Evolutionary conservation across 2,797 vertebrate species (phyloP).

Genomic region (Pangasius larnaudii): DNA sequence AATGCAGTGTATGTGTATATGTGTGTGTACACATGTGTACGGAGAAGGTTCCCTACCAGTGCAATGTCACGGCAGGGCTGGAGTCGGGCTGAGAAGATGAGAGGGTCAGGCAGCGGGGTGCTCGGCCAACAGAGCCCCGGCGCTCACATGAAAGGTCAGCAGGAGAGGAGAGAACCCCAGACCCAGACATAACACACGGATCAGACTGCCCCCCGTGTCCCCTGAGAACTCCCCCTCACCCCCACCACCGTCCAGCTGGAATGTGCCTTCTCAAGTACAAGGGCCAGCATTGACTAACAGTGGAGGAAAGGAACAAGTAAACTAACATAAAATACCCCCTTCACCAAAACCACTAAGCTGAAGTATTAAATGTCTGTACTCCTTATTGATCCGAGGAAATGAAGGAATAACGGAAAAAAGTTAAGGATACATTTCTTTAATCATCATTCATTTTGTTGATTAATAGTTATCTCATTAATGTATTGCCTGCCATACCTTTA

Average conservation of each 20-base stretch:
- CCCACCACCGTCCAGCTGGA: conserved; percentile 77
- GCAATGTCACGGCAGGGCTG: conserved; percentile 58
- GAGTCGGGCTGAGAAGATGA: conserved; percentile 56
- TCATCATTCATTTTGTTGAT: conserved; percentile 38
- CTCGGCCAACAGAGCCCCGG: conserved; percentile 51
- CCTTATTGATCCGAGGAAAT: neutral
- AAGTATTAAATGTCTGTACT: neutral
- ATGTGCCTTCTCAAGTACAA: conserved; percentile 79
- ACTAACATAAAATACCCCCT: conserved; percentile 49
- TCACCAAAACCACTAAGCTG: conserved; percentile 11
- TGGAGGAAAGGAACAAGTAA: conserved; percentile 63
- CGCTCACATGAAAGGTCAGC: conserved; percentile 63
- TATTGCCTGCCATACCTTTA: conserved; percentile 5
- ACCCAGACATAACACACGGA: conserved; percentile 84
- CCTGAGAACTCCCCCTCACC: conserved; percentile 66
- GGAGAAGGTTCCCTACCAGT: conserved; percentile 45
- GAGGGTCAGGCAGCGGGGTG: conserved; percentile 52
- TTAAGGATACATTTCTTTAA: conserved; percentile 23
- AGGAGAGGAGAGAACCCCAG: conserved; percentile 73
- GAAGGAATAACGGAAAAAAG: neutral
- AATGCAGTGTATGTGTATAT: conserved; percentile 47
- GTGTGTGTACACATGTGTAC: conserved; percentile 34
- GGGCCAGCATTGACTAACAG: conserved; percentile 66
- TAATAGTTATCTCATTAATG: conserved; percentile 46
- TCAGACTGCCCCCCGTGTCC: conserved; percentile 57